A percentile compares a stretch with the other conserved stretches of the same genome.
phyloP scores from a whole-genome alignment of 2,113 vertebrate genomes.

The Struthio camelus region DNA sequence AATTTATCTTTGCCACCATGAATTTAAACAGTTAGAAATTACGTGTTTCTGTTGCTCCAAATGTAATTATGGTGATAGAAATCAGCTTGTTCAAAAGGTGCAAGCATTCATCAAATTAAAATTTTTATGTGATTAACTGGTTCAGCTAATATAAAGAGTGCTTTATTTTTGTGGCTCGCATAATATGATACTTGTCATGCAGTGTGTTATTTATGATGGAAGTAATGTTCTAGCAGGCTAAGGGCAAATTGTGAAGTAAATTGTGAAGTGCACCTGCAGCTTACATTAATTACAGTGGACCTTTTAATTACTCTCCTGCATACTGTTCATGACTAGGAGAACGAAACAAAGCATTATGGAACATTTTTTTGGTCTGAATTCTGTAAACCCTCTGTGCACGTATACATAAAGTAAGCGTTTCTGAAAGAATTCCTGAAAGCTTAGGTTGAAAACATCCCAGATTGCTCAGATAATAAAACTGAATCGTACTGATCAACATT shows the following conservation, averaged over 20 bases:
- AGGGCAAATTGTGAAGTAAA: conserved; percentile 11
- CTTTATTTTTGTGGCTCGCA: neutral
- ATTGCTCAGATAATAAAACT: neutral
- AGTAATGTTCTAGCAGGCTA: neutral
- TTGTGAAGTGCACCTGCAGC: neutral
- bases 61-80: neutral
- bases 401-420: neutral
- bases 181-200: neutral
- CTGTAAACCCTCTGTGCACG: neutral
- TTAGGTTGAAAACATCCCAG: neutral
- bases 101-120: neutral
- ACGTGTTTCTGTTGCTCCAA: neutral
- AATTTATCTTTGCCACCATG: neutral
- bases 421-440: neutral
- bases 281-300: neutral
- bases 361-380: neutral
- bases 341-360: neutral
- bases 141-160: neutral
- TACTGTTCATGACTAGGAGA: neutral
- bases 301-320: neutral
- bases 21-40: neutral
- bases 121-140: neutral
- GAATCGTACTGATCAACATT: neutral
- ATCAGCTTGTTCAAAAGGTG: neutral
- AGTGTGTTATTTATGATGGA: neutral